Percentiles rank a stretch among this genome's conserved stretches.
phyloP scores from a whole-genome alignment of 2,113 vertebrate genomes.

The Embiotoca jacksoni region DNA sequence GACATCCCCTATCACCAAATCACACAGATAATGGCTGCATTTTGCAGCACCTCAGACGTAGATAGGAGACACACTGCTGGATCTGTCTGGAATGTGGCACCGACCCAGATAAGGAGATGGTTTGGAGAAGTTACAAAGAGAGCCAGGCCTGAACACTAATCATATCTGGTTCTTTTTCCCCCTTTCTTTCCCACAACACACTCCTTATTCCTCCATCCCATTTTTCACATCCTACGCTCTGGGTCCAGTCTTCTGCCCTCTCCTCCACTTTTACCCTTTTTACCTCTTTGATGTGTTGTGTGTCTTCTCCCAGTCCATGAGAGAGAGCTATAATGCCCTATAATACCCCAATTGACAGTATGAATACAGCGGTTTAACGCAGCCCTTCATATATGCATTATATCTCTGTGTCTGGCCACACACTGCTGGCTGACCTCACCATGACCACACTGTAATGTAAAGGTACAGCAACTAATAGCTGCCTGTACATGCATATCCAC shows the following conservation, averaged over 20 bases:
- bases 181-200: slow-evolving; percentile 43
- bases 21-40: slow-evolving; percentile 63
- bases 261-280: slow-evolving; percentile 20
- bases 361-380: slow-evolving; percentile 28
- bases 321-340: slow-evolving; percentile 23
- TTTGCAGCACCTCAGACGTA: slow-evolving; percentile 55
- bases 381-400: slow-evolving; percentile 26
- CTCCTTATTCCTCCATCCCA: slow-evolving; percentile 24
- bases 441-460: slow-evolving; percentile 37
- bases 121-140: slow-evolving; percentile 57
- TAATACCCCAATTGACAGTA: slow-evolving; percentile 9
- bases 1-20: slow-evolving; percentile 64
- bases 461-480: slow-evolving; percentile 12
- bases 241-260: slow-evolving; percentile 5
- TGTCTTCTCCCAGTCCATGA: slow-evolving; percentile 16
- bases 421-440: slow-evolving; percentile 44
- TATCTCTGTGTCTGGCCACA: slow-evolving; percentile 21
- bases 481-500: slow-evolving; percentile 13
- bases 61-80: slow-evolving; percentile 41
- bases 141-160: slow-evolving; percentile 44
- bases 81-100: slow-evolving; percentile 66
- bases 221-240: slow-evolving; percentile 43
- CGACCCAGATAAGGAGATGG: slow-evolving; percentile 48
- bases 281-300: slow-evolving; percentile 12
- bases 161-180: slow-evolving; percentile 41